Evolutionary conservation across 2,113 vertebrate genomes (phyloP), one percentile per base, ranked within the genome.

Genomic region (Cepphus grylle): DNA sequence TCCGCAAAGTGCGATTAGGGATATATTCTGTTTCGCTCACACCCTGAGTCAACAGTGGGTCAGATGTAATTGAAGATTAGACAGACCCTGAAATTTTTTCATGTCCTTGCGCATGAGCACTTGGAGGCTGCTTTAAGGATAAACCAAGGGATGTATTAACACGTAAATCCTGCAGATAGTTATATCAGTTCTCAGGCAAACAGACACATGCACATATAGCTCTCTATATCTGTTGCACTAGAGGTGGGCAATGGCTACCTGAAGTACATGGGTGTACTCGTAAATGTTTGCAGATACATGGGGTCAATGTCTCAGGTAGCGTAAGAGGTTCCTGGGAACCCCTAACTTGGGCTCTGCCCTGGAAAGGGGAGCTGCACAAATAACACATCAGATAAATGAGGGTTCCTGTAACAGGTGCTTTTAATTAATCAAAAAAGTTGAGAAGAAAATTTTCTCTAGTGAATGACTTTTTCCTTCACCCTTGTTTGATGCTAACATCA

Each of bases 151-250:
- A 20, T 81, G 25, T 77, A 71, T 76, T 69, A 76, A 53, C 40
- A 80, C 70, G 40, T 40, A 84, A 91, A 81, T 94, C 34, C 58
- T 47, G 49, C 58, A 34, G 70, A 26, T 43, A 45, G 25, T 32
- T 58, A 5, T 40, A 27, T 67, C 76, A 36, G 30, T 61, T 81
- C 49, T 89, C 34, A 16, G 59, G 50, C 32, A 69, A 49, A 55
- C 4, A 0, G 26, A 22, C 5, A 15, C 15, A 14, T 1, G 32
- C 15, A 5, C 15, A 5, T 21, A 25, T 3, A 63, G 19, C 36
- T 5, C n/a, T 27, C 17, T 5, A 10, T 17, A 22, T 49, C 42
- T 29, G 22, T 69, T 63, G 30, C 15, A 13, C 16, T 20, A 50
- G 34, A 32, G 36, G 40, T 45, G 61, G 45, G 45, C 32, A 29